Evolutionary conservation across 2,888 invertebrate genomes (phyloP).

Genomic region (Archips crataeganus): DNA sequence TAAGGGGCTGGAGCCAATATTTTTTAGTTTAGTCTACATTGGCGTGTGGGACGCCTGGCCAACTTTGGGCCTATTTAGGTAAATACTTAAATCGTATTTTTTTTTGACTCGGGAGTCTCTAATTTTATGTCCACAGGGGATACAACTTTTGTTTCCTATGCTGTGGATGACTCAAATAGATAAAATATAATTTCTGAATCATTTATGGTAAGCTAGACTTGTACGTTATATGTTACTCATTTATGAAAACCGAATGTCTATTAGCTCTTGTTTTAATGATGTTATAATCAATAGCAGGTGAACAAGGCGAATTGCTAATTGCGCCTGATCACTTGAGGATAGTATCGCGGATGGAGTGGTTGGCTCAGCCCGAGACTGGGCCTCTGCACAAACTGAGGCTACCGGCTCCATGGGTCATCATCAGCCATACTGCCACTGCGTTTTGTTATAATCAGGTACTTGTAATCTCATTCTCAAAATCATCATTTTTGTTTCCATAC

Average conservation of each 20-base stretch:
- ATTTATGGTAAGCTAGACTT: neutral
- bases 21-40: too few relatives aligned
- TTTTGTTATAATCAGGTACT: conserved; percentile 83
- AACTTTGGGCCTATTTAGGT: too few relatives aligned
- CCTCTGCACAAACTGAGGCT: conserved; percentile 63
- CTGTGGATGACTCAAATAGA: too few relatives aligned
- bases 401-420: conserved; percentile 85
- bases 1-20: too few relatives aligned
- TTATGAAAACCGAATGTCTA: neutral
- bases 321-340: conserved; percentile 80
- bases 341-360: conserved; percentile 87
- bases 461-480: neutral
- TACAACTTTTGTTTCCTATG: too few relatives aligned
- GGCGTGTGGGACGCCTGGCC: too few relatives aligned
- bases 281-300: conserved; percentile 18
- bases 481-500: too few relatives aligned
- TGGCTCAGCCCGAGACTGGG: conserved; percentile 86
- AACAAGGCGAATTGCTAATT: conserved; percentile 56
- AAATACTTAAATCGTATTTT: too few relatives aligned
- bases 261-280: neutral
- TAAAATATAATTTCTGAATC: neutral
- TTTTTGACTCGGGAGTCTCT: too few relatives aligned
- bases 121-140: too few relatives aligned
- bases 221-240: neutral
- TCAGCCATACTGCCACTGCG: conserved; percentile 88